phyloP scores from a whole-genome alignment of 2,113 vertebrate genomes.

The Neodontobutis hainanensis region DNA sequence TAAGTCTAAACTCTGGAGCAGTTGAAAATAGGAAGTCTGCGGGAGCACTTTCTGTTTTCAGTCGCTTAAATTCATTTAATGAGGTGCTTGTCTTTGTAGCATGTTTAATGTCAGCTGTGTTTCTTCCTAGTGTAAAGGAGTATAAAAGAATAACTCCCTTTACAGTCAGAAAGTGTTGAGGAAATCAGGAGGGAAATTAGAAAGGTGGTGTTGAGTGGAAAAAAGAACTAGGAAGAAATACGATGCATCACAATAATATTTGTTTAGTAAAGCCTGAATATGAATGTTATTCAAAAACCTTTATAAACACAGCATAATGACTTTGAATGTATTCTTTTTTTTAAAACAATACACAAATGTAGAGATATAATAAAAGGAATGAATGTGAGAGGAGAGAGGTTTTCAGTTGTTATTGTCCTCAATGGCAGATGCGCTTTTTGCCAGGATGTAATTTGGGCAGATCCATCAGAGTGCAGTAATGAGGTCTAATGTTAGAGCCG shows the following conservation, averaged over 20 bases:
- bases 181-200: background rate
- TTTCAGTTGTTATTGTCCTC: conserved; percentile 52
- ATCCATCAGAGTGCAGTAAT: conserved; percentile 77
- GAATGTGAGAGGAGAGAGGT: background rate
- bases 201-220: background rate
- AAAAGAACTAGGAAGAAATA: background rate
- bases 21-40: conserved; percentile 1
- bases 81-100: conserved; percentile 39
- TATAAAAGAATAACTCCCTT: conserved; percentile 38
- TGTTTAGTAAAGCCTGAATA: conserved; percentile 10
- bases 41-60: conserved; percentile 17
- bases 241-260: conserved; percentile 25
- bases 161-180: background rate
- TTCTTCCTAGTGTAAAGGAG: conserved; percentile 32
- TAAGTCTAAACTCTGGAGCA: conserved; percentile 25
- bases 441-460: conserved; percentile 72
- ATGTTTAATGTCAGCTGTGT: conserved; percentile 52
- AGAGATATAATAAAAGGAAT: background rate
- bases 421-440: conserved; percentile 45
- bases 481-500: conserved; percentile 77
- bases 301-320: conserved; percentile 16
- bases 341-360: conserved; percentile 14
- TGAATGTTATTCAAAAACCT: conserved; percentile 24
- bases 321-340: conserved; percentile 30
- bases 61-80: conserved; percentile 48